Percentiles rank a stretch among this genome's conserved stretches.
These are phyloP conservation scores for Hypsibius dujardini DNA, from an alignment of 1,140 invertebrate genomes.

Conservation along the genomic window DNA sequence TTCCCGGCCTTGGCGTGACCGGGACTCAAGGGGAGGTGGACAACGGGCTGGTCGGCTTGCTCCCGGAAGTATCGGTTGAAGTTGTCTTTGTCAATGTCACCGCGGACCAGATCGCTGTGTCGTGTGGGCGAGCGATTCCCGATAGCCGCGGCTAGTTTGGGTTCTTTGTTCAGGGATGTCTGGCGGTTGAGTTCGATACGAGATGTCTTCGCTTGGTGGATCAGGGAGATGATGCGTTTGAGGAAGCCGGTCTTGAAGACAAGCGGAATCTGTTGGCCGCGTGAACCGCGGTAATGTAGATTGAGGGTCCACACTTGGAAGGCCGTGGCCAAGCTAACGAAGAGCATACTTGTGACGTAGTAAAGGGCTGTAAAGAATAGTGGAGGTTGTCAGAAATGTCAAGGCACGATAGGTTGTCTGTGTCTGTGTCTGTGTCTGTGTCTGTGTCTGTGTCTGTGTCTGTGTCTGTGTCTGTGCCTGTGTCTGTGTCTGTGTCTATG, in stretches of 20 bases:
- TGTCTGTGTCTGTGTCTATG: too few species aligned
- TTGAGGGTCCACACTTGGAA: constrained; percentile 66
- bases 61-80: constrained; percentile 7
- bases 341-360: constrained; percentile 73
- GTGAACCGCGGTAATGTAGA: constrained; percentile 61
- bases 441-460: too few species aligned
- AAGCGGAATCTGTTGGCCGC: constrained; percentile 53
- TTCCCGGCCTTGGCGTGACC: neutral
- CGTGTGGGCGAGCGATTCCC: neutral
- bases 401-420: neutral
- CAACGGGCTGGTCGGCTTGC: neutral
- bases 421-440: too few species aligned
- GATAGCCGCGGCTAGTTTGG: neutral
- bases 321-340: constrained; percentile 69
- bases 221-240: neutral
- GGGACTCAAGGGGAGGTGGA: neutral
- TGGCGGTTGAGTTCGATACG: neutral
- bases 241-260: constrained; percentile 37
- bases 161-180: neutral
- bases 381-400: constrained; percentile 7
- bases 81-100: neutral
- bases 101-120: neutral
- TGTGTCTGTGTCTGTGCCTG: too few species aligned
- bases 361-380: constrained; percentile 50
- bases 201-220: neutral